Conservation (phyloP, 2,113 vertebrate genomes). For the Catharus fuscescens region DNA sequence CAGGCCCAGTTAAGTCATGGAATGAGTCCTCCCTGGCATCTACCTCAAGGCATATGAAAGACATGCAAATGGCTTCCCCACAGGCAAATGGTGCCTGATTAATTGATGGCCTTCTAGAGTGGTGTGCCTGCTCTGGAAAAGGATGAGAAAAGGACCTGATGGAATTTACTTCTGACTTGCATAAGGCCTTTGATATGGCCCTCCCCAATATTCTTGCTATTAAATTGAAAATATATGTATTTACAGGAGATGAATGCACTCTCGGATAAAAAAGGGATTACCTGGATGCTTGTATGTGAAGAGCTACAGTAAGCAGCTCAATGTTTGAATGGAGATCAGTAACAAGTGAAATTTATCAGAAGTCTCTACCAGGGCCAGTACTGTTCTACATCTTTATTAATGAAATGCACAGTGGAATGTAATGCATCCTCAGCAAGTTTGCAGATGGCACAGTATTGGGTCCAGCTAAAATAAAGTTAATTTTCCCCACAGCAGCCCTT, state of each 20-base stretch:
- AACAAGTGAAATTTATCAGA: background rate
- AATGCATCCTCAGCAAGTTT: background rate
- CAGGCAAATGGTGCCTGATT: background rate
- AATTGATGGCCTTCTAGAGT: background rate
- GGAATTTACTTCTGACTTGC: background rate
- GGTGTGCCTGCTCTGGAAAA: background rate
- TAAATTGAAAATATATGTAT: background rate
- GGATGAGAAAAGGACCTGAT: background rate
- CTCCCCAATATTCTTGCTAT: background rate
- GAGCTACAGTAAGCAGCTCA: background rate
- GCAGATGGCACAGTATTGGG: background rate
- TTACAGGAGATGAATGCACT: background rate
- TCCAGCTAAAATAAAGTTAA: background rate
- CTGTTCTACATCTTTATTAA: background rate
- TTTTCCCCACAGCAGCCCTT: background rate
- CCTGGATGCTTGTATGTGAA: background rate
- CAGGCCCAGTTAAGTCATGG: background rate
- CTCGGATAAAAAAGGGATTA: background rate
- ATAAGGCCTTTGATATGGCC: background rate
- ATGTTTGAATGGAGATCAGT: background rate
- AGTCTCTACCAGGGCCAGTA: accelerated
- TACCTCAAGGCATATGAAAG: background rate
- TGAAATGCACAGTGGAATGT: background rate
- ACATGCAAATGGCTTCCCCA: background rate
- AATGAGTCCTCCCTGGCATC: background rate